Evolutionary conservation across 2,888 invertebrate species (phyloP), one percentile per base, ranked within the genome.

Genomic region (Nineta flava): DNA sequence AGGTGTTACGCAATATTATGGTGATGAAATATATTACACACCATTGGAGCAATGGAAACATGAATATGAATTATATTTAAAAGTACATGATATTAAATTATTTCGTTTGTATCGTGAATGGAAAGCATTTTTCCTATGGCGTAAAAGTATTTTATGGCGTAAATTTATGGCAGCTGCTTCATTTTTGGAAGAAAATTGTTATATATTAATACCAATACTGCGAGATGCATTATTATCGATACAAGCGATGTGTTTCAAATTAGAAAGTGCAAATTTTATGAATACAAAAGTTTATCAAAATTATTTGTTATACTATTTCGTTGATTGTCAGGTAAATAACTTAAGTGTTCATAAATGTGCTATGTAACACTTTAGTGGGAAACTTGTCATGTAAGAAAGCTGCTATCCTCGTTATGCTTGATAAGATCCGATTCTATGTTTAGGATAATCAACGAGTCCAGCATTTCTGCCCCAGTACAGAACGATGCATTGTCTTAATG

Each of bases 101-200:
- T 85, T 86, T 61, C 72, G 69, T 44, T 68, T 76, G 26, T 86
- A 81, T 59, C 75, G 81, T 12, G 71, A 76, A 52, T 85, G 85
- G 84, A 86, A 91, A 66, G 81, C 83, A 0, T 87, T 88, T 62
- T 82, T 79, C 58, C 77, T 83, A 0, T 90, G 90, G 90, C 73
- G 76, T 51, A 83, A 83, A 62, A 78, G 79, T 13, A 76, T 92
- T 26, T 67, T 77, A 38, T 80, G 75, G 59, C 74, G 76, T 51
- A 91, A 88, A 63, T 77, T 77, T 49, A 70, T 68, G 32, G 66
- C 69, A 16, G 75, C 81, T 21, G 9, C 17, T 35, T 15, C 13
- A 35, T 69, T 68, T 54, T 63, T 92, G 16, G 72, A 75, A 15
- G 76, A 81, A 40, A 79, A 81, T 61, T 70, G 88, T 1, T 88